These are phyloP conservation scores for Climacteris rufus DNA, from an alignment of 2,113 vertebrate genomes.

Conservation along the genomic window DNA sequence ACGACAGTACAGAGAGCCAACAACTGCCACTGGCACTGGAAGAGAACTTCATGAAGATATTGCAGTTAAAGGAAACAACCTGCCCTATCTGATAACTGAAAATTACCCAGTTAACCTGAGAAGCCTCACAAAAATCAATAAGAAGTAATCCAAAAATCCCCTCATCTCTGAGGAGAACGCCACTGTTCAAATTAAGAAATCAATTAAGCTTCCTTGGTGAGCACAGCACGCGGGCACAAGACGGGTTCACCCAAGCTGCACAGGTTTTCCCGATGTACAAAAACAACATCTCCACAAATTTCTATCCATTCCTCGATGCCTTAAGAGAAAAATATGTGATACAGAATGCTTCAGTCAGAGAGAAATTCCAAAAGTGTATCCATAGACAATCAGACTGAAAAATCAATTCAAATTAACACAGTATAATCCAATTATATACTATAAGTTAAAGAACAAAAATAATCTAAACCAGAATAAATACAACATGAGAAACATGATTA, in stretches of 20 bases:
- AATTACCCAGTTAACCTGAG: background rate
- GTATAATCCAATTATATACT: background rate
- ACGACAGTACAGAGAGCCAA: background rate
- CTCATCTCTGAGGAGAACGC: background rate
- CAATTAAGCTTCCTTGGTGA: background rate
- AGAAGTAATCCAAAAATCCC: background rate
- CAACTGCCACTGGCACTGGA: fast-evolving
- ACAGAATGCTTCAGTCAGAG: background rate
- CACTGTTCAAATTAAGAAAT: background rate
- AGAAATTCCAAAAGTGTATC: background rate
- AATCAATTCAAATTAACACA: background rate
- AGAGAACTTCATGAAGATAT: background rate
- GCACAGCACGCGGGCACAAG: background rate
- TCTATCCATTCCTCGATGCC: background rate
- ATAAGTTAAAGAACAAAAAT: background rate
- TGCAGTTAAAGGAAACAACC: background rate
- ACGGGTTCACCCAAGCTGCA: background rate
- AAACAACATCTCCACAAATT: background rate
- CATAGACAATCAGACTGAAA: background rate
- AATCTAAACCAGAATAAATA: background rate
- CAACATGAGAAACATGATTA: background rate
- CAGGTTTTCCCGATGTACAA: background rate
- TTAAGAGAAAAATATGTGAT: background rate
- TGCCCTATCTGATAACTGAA: background rate
- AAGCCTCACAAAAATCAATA: background rate